These are phyloP conservation scores for Xyrichtys novacula DNA, from an alignment of 2,797 vertebrate species.

Conservation along the genomic window DNA sequence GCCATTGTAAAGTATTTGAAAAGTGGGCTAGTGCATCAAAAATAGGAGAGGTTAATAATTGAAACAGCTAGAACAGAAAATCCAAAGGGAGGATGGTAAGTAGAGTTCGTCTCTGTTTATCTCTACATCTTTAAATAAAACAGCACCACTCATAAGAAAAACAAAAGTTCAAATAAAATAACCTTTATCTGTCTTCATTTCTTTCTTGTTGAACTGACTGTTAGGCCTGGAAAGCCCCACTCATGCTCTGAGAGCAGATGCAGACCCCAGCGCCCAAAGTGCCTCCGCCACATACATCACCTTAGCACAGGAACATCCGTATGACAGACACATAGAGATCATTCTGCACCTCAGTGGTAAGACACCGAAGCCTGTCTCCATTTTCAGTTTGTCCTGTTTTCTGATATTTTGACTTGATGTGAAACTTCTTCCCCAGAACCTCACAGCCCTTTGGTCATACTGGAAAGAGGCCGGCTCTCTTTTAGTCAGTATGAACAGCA, in stretches of 20 bases:
- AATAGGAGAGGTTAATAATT: too few species aligned
- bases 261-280: constrained; percentile 92
- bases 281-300: constrained; percentile 94
- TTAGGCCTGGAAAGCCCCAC: constrained; percentile 96
- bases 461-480: constrained; percentile 90
- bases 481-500: constrained; percentile 91
- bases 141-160: neutral
- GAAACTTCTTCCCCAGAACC: constrained; percentile 84
- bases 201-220: constrained; percentile 3
- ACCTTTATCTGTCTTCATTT: neutral
- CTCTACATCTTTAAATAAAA: neutral
- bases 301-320: constrained; percentile 91
- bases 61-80: neutral
- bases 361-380: constrained; percentile 33
- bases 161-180: neutral
- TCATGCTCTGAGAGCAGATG: constrained; percentile 93
- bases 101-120: neutral
- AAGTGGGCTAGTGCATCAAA: too few species aligned
- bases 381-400: neutral
- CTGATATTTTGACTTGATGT: neutral
- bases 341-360: constrained; percentile 95
- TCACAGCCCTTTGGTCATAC: constrained; percentile 91
- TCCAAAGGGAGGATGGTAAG: neutral
- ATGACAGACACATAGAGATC: constrained; percentile 93
- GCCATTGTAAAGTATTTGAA: constrained; percentile 15